Conservation (phyloP, 2,113 vertebrate species). For the Chloropsis hardwickii region DNA sequence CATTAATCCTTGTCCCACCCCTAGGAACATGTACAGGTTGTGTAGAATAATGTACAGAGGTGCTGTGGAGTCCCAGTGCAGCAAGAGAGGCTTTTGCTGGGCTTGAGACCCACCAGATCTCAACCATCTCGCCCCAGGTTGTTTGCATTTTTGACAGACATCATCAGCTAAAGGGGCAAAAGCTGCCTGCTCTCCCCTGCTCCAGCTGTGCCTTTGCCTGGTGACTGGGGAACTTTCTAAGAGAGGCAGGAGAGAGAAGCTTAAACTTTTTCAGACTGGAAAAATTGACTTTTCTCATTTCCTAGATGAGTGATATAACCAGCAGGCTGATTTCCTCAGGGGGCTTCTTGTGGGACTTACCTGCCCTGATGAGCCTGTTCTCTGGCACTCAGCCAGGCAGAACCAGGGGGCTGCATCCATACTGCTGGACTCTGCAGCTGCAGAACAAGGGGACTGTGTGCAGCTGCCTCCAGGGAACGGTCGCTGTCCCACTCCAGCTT, state of each 20-base stretch:
- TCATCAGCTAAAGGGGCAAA: background rate
- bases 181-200: background rate
- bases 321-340: background rate
- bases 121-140: background rate
- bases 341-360: background rate
- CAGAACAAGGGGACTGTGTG: background rate
- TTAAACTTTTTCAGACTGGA: background rate
- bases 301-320: background rate
- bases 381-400: background rate
- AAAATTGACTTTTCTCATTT: background rate
- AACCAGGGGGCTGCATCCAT: rapidly evolving
- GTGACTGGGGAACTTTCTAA: background rate
- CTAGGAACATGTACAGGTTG: background rate
- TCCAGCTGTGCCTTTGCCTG: background rate
- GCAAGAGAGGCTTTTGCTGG: background rate
- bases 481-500: background rate
- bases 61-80: background rate
- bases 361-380: background rate
- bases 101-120: background rate
- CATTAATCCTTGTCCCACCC: background rate
- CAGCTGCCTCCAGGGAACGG: background rate
- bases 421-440: background rate
- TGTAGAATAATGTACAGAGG: background rate
- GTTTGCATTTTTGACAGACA: background rate
- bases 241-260: background rate